These are phyloP conservation scores for Melanotaenia nigrans DNA, from an alignment of 2,797 vertebrate genomes.

Conservation along the genomic window DNA sequence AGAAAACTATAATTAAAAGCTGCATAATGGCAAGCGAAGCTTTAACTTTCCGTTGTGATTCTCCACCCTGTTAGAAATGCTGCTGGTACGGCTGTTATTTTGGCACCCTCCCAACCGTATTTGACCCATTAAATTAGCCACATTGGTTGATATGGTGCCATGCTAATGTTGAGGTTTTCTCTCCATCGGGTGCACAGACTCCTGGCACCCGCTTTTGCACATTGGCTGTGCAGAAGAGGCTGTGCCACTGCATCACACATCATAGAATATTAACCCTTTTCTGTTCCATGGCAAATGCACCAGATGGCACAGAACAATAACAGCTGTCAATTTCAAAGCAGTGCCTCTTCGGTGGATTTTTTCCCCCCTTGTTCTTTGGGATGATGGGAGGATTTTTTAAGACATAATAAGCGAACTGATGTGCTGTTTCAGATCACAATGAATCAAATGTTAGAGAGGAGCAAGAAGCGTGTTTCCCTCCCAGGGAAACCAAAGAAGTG, in stretches of 20 bases:
- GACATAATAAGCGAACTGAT: conserved; percentile 83
- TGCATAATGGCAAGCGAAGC: conserved; percentile 46
- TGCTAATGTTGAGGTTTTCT: conserved; percentile 82
- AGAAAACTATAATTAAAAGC: conserved; percentile 60
- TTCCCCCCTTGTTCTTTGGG: conserved; percentile 79
- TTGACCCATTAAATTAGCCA: conserved; percentile 86
- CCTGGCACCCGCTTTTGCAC: conserved; percentile 76
- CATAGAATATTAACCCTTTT: conserved; percentile 90
- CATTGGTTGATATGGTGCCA: conserved; percentile 79
- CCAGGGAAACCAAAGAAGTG: conserved; percentile 73
- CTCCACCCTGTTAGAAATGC: conserved; percentile 64
- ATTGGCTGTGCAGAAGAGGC: conserved; percentile 77
- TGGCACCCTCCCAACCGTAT: conserved; percentile 80
- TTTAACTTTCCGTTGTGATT: conserved; percentile 65
- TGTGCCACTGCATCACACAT: conserved; percentile 85
- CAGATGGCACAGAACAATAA: conserved; percentile 87
- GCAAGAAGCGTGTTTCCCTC: conserved; percentile 75
- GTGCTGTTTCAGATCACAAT: conserved; percentile 80
- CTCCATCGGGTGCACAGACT: conserved; percentile 81
- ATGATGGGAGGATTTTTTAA: conserved; percentile 80
- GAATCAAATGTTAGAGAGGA: conserved; percentile 78
- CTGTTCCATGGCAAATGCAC: conserved; percentile 84
- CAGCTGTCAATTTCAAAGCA: conserved; percentile 90
- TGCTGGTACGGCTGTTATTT: conserved; percentile 75
- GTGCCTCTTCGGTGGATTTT: conserved; percentile 83